Conservation (phyloP, 2,888 invertebrate genomes). For the Holacanthella duospinosa region DNA sequence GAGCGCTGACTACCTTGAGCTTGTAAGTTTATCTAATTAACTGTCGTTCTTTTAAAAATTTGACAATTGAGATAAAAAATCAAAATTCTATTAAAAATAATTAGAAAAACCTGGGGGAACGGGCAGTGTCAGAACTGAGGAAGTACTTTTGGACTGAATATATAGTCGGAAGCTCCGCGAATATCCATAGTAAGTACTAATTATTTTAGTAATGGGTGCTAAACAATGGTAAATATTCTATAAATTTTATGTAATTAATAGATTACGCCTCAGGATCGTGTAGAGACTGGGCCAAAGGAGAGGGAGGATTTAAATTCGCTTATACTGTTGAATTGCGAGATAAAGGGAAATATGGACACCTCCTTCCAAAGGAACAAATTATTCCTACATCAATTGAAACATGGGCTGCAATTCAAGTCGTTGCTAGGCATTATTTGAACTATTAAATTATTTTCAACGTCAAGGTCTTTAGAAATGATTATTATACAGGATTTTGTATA, state of each 20-base stretch:
- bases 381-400: conserved; percentile 35
- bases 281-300: conserved; percentile 35
- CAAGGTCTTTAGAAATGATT: too few relatives aligned
- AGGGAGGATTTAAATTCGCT: conserved; percentile 20
- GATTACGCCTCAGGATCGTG: conserved; percentile 29
- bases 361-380: conserved; percentile 42
- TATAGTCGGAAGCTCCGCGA: conserved; percentile 39
- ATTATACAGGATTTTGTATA: too few relatives aligned
- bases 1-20: conserved; percentile 37
- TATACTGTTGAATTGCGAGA: conserved; percentile 46
- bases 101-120: conserved; percentile 34
- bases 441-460: too few relatives aligned
- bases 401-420: conserved; percentile 31
- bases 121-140: conserved; percentile 38
- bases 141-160: conserved; percentile 39
- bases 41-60: too few relatives aligned
- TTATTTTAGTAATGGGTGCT: background rate
- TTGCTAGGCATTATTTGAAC: conserved; percentile 13
- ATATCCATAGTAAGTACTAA: conserved; percentile 24
- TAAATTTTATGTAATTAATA: conserved; percentile 3
- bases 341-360: conserved; percentile 43
- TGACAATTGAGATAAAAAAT: too few relatives aligned
- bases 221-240: background rate
- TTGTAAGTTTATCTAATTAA: conserved; percentile 31
- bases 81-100: background rate